A percentile compares a stretch with the other conserved stretches of the same genome.
These are phyloP conservation scores for Pteropus alecto DNA, from an alignment of 2,113 vertebrate genomes.

Conservation along the genomic window DNA sequence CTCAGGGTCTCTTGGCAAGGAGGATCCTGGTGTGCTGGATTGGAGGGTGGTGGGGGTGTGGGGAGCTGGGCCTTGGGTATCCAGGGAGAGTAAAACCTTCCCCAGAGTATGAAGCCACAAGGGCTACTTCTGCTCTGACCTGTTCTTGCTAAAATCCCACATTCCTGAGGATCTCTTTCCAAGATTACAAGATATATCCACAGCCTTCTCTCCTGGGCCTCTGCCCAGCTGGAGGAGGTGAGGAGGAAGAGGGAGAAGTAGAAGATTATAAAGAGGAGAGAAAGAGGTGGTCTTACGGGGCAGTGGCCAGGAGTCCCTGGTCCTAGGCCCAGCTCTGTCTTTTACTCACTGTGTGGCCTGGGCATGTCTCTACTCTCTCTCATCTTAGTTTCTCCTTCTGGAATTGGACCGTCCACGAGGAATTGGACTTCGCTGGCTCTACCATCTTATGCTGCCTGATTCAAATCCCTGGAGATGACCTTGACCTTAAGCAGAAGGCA, in stretches of 20 bases:
- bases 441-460: neutral
- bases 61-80: neutral
- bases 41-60: neutral
- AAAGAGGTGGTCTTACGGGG: neutral
- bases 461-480: neutral
- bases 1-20: constrained; percentile 26
- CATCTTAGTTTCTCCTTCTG: neutral
- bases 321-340: neutral
- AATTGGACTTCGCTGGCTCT: neutral
- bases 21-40: neutral
- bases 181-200: neutral
- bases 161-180: neutral
- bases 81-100: neutral
- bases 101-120: neutral
- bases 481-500: neutral
- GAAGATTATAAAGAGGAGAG: neutral
- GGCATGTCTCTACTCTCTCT: neutral
- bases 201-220: neutral
- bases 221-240: neutral
- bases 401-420: neutral
- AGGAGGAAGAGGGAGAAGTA: neutral
- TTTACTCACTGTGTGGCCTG: neutral
- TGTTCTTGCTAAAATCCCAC: neutral
- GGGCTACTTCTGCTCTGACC: neutral
- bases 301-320: neutral